Evolutionary conservation across 2,797 vertebrate genomes (phyloP).

Genomic region (Tokudaia muenninki): DNA sequence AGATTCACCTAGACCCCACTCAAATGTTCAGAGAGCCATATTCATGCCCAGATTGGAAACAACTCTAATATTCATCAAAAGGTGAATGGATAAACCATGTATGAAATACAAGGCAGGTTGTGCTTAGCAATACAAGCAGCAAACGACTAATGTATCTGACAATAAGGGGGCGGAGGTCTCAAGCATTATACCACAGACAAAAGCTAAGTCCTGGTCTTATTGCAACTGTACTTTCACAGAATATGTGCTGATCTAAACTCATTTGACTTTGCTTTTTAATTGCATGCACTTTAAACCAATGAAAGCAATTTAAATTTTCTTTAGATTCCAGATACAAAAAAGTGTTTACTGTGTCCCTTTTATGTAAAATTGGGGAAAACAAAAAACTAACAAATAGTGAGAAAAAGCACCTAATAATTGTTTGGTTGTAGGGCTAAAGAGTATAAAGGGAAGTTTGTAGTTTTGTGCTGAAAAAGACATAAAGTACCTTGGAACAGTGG

Average conservation of each 20-base stretch:
- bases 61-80: background rate
- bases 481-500: background rate
- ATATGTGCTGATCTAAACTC: background rate
- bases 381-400: background rate
- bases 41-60: background rate
- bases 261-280: background rate
- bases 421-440: background rate
- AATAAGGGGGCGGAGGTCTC: background rate
- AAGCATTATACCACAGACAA: background rate
- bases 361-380: background rate
- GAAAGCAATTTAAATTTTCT: background rate
- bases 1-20: background rate
- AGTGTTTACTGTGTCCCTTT: background rate
- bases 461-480: background rate
- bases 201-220: background rate
- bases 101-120: background rate
- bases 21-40: background rate
- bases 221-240: background rate
- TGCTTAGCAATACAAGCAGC: background rate
- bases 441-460: background rate
- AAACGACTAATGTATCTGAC: background rate
- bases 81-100: background rate
- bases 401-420: background rate
- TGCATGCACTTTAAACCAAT: background rate
- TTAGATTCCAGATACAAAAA: background rate